Percentiles rank a stretch among this genome's conserved stretches.
Conservation (phyloP, 2,113 vertebrate species). For the Takifugu flavidus region DNA sequence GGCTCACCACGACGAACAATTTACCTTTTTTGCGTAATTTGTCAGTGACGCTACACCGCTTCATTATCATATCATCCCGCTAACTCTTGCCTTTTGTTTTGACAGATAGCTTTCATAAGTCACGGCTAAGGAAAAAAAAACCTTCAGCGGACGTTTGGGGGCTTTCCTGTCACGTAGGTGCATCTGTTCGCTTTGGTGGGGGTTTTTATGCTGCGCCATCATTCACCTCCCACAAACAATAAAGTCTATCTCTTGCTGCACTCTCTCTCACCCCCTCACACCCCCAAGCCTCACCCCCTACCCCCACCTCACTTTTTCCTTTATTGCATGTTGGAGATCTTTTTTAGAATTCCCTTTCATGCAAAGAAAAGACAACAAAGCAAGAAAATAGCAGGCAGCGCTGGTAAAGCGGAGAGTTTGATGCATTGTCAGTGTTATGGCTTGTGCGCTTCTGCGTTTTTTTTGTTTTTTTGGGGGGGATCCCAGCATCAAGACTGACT, state of each 20-base stretch:
- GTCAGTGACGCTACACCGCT: slow-evolving; percentile 52
- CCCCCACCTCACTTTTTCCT: slow-evolving; percentile 23
- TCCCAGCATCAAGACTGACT: slow-evolving; percentile 36
- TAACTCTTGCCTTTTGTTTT: slow-evolving; percentile 72
- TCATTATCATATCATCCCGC: slow-evolving; percentile 78
- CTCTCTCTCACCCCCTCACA: slow-evolving; percentile 32
- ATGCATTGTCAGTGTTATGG: slow-evolving; percentile 41
- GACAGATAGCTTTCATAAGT: slow-evolving; percentile 82
- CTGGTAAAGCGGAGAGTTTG: slow-evolving; percentile 37
- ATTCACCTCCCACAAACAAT: slow-evolving; percentile 78
- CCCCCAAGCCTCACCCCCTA: slow-evolving; percentile 28
- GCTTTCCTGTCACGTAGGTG: slow-evolving; percentile 79
- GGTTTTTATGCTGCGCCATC: slow-evolving; percentile 75
- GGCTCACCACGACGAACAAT: slow-evolving; percentile 63
- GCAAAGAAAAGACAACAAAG: slow-evolving; percentile 55
- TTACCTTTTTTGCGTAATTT: slow-evolving; percentile 73
- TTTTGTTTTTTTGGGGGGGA: slow-evolving; percentile 9
- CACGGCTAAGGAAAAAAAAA: slow-evolving; percentile 68
- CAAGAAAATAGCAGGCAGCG: slow-evolving; percentile 40
- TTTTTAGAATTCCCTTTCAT: slow-evolving; percentile 65
- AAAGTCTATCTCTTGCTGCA: slow-evolving; percentile 65
- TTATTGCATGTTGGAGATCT: slow-evolving; percentile 43
- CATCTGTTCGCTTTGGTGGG: slow-evolving; percentile 75
- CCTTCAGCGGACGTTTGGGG: slow-evolving; percentile 73
- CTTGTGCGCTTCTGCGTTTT: slow-evolving; percentile 16